These are phyloP conservation scores for Neodiprion fabricii DNA, from an alignment of 1,140 invertebrate genomes.

Conservation along the genomic window DNA sequence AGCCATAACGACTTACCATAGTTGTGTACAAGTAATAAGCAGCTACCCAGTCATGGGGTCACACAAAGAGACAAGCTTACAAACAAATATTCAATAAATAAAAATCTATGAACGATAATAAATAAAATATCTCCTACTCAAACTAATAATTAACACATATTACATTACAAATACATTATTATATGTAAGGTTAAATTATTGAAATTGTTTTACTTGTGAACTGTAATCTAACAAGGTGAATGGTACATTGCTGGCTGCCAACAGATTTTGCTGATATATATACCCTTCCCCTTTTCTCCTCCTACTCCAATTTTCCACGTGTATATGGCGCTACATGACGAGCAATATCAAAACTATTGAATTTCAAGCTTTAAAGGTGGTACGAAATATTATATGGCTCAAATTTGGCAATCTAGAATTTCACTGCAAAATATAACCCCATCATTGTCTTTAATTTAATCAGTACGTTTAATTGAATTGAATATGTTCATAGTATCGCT, in stretches of 20 bases:
- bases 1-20: constrained; percentile 13
- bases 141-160: constrained; percentile 18
- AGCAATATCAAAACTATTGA: background rate
- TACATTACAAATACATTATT: constrained; percentile 10
- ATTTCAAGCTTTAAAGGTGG: background rate
- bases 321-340: too few species aligned
- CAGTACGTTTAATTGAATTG: too few species aligned
- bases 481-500: too few species aligned
- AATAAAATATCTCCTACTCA: constrained; percentile 14
- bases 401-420: background rate
- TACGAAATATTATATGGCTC: background rate
- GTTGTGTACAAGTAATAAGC: constrained; percentile 11
- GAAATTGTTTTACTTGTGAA: background rate
- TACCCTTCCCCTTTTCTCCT: background rate
- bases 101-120: background rate
- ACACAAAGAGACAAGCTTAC: constrained; percentile 21
- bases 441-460: too few species aligned
- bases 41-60: constrained; percentile 12
- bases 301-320: background rate
- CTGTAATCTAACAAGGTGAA: constrained; percentile 10
- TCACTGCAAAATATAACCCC: constrained; percentile 6
- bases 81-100: constrained; percentile 27
- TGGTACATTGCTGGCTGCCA: constrained; percentile 41
- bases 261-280: constrained; percentile 43
- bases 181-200: background rate